These are phyloP conservation scores for Chiridota heheva DNA, from an alignment of 35 echinoderm and acorn worm species.

Conservation along the genomic window DNA sequence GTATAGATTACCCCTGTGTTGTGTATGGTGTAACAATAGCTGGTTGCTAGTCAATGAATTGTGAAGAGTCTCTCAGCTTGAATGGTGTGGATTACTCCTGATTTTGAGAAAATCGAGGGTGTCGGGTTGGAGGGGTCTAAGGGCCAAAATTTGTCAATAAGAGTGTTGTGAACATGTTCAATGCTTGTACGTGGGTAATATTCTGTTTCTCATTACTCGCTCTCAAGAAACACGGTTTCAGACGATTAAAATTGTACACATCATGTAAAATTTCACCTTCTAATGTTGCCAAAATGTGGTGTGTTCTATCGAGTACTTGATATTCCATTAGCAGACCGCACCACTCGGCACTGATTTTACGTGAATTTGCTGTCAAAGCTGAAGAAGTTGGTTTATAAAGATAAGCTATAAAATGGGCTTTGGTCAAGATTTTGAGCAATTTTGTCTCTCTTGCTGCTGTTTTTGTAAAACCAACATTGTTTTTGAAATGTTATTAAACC, in stretches of 20 bases:
- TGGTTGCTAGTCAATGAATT: too few species aligned
- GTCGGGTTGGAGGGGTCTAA: too few species aligned
- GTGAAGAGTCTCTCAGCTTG: too few species aligned
- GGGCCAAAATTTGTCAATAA: too few species aligned
- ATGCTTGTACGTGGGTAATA: neutral
- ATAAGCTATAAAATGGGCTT: slow-evolving; percentile 55
- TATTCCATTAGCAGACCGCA: slow-evolving; percentile 37
- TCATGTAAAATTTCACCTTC: slow-evolving; percentile 40
- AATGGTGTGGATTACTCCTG: too few species aligned
- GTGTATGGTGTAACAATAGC: too few species aligned
- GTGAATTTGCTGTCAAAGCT: slow-evolving; percentile 42
- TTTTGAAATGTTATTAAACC: neutral
- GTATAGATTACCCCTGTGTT: too few species aligned
- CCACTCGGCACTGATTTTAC: slow-evolving; percentile 51
- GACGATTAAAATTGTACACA: slow-evolving; percentile 31
- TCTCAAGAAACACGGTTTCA: slow-evolving; percentile 43
- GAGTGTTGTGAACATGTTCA: too few species aligned
- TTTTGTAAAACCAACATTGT: slow-evolving; percentile 8
- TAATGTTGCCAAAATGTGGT: slow-evolving; percentile 32
- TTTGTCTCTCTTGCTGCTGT: neutral
- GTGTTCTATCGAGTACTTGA: slow-evolving; percentile 41
- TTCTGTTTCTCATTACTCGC: slow-evolving; percentile 3
- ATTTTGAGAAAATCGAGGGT: too few species aligned
- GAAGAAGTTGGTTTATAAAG: slow-evolving; percentile 55
- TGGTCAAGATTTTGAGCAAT: neutral